phyloP scores from a whole-genome alignment of 2,113 vertebrate species.

The Brachirus orientalis region DNA sequence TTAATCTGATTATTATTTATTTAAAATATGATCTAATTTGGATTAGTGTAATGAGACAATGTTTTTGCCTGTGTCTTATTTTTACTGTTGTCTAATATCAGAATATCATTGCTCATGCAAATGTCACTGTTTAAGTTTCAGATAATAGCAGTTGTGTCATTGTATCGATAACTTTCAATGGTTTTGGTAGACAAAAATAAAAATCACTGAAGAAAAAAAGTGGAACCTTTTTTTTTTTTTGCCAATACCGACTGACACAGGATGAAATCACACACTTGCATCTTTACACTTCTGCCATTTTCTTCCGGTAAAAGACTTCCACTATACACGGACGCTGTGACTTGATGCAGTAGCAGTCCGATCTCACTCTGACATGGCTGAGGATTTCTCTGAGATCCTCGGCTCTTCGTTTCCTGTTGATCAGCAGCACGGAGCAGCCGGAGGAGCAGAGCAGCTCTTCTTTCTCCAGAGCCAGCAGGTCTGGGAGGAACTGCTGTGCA shows the following conservation, averaged over 20 bases:
- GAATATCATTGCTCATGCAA: no score
- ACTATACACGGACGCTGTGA: constrained; percentile 13
- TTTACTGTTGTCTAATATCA: no score
- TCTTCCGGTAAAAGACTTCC: constrained; percentile 49
- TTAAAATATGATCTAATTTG: no score
- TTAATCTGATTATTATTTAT: no score
- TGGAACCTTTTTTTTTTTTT: background rate
- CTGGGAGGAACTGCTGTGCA: constrained; percentile 65
- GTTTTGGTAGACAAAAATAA: background rate
- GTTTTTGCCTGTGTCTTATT: no score
- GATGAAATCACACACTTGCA: no score
- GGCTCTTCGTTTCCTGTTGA: constrained; percentile 34
- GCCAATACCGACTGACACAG: no score
- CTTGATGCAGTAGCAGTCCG: constrained; percentile 42
- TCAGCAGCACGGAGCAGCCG: constrained; percentile 69
- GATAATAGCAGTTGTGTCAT: no score
- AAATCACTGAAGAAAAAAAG: no score
- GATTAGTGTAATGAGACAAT: no score
- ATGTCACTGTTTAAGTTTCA: no score
- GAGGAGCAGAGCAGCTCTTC: constrained; percentile 56
- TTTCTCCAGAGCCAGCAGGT: constrained; percentile 69
- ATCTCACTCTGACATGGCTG: constrained; percentile 40
- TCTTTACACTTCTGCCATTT: background rate
- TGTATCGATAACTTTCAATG: background rate
- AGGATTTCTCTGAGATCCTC: constrained; percentile 34